Percentiles rank a stretch among this genome's conserved stretches.
These are phyloP conservation scores for Xerus inauris DNA, from an alignment of 2,113 vertebrate genomes.

Conservation along the genomic window DNA sequence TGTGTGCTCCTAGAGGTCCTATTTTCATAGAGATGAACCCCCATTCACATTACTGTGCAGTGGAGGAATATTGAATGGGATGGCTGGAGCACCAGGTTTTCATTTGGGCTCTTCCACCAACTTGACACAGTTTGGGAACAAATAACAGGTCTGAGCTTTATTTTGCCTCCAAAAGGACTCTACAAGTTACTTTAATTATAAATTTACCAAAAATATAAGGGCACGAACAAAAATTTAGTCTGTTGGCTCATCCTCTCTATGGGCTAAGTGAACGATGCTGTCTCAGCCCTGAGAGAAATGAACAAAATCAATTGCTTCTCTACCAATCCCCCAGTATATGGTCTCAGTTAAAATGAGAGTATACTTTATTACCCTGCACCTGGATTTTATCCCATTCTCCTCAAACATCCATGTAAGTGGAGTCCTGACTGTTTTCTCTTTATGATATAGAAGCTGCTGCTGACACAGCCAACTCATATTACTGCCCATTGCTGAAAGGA, in stretches of 20 bases:
- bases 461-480: not conserved
- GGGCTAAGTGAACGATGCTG: not conserved
- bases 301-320: constrained; percentile 29
- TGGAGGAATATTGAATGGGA: not conserved
- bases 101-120: not conserved
- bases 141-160: not conserved
- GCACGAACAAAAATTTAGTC: not conserved
- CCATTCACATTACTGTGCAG: not conserved
- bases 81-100: not conserved
- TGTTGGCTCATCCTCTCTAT: not conserved
- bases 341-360: constrained; percentile 37
- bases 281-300: not conserved
- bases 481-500: not conserved
- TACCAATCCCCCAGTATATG: not conserved
- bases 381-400: constrained; percentile 41
- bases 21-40: not conserved
- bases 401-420: not conserved
- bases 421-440: constrained; percentile 22
- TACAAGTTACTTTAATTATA: not conserved
- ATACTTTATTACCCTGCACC: not conserved
- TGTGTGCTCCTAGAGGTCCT: not conserved
- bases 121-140: not conserved
- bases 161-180: not conserved
- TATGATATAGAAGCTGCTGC: constrained; percentile 39
- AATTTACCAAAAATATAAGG: not conserved